Evolutionary conservation across 2,113 vertebrate genomes (phyloP).

Genomic region (Eubucco bourcierii): DNA sequence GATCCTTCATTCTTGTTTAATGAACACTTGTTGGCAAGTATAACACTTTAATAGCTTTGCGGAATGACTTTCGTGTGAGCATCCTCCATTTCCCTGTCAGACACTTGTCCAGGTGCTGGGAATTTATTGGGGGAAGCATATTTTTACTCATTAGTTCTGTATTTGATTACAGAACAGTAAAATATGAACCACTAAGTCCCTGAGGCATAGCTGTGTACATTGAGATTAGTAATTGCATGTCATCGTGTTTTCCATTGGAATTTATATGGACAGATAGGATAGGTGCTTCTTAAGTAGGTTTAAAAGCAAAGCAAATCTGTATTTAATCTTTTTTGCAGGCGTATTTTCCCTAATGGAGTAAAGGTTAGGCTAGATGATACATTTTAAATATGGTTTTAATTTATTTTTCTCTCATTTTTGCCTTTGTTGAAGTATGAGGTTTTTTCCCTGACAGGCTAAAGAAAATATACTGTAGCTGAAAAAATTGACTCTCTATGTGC

Average conservation of each 20-base stretch:
- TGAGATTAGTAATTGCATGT: slow-evolving; percentile 96
- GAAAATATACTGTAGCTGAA: slow-evolving; percentile 54
- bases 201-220: slow-evolving; percentile 86
- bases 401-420: slow-evolving; percentile 55
- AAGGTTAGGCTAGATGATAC: slow-evolving; percentile 76
- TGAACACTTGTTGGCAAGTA: slow-evolving; percentile 87
- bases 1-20: slow-evolving; percentile 86
- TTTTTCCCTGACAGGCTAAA: slow-evolving; percentile 48
- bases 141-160: slow-evolving; percentile 93
- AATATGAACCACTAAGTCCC: slow-evolving; percentile 91
- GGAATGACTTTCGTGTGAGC: slow-evolving; percentile 81
- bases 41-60: slow-evolving; percentile 85
- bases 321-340: slow-evolving; percentile 81
- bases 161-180: slow-evolving; percentile 93
- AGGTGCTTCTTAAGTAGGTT: slow-evolving; percentile 81
- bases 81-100: slow-evolving; percentile 83
- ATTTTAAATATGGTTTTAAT: slow-evolving; percentile 79
- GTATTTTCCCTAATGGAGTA: slow-evolving; percentile 79
- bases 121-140: slow-evolving; percentile 85
- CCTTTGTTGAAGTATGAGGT: slow-evolving; percentile 58
- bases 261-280: slow-evolving; percentile 82
- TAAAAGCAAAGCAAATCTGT: slow-evolving; percentile 85
- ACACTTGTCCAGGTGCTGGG: slow-evolving; percentile 84
- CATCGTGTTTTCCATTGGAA: slow-evolving; percentile 88
- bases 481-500: slow-evolving; percentile 1